phyloP scores from a whole-genome alignment of 2,888 invertebrate species.

The Choreutis nemorana region DNA sequence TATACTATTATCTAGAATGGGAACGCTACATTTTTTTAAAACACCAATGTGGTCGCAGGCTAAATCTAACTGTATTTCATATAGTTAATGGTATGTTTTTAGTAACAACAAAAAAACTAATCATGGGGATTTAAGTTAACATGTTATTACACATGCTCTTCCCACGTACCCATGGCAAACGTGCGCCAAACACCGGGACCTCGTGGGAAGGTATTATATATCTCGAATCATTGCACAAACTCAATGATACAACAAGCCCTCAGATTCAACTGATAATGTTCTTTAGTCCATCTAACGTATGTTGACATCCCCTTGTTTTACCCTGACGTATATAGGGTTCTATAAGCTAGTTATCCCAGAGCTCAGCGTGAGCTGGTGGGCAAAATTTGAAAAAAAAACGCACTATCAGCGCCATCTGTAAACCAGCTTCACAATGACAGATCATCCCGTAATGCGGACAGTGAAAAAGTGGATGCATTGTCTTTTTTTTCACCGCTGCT shows the following conservation, averaged over 20 bases:
- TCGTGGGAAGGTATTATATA: conserved; percentile 61
- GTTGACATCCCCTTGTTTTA: conserved; percentile 21
- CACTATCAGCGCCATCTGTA: conserved; percentile 57
- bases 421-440: conserved; percentile 48
- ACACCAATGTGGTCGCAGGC: too few species aligned
- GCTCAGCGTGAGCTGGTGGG: conserved; percentile 29
- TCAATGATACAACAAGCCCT: conserved; percentile 33
- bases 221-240: conserved; percentile 45
- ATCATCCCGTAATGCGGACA: conserved; percentile 59
- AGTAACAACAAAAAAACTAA: too few species aligned
- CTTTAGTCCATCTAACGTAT: conserved; percentile 23
- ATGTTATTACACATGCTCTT: conserved; percentile 16
- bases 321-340: too few species aligned
- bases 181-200: conserved; percentile 30
- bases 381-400: conserved; percentile 54
- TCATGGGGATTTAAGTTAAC: too few species aligned
- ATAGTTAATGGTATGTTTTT: too few species aligned
- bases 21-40: too few species aligned
- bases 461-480: conserved; percentile 38
- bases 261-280: conserved; percentile 46
- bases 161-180: conserved; percentile 37
- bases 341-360: not conserved
- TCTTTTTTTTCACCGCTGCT: conserved; percentile 42
- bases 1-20: too few species aligned
- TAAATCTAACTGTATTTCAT: too few species aligned